Evolutionary conservation across 2,797 vertebrate genomes (phyloP).

Genomic region (Cuculus canorus): DNA sequence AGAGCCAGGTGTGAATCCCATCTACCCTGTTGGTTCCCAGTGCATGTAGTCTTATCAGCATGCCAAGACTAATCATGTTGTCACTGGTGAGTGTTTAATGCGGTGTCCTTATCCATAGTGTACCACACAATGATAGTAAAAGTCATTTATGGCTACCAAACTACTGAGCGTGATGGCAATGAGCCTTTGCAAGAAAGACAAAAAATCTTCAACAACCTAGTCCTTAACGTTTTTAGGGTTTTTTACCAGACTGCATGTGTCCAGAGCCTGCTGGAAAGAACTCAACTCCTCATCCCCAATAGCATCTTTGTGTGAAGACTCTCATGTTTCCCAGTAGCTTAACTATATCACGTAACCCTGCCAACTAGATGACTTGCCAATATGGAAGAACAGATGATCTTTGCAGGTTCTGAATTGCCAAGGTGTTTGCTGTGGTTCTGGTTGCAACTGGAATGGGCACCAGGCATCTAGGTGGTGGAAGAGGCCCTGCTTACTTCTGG

Average conservation of each 20-base stretch:
- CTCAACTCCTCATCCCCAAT: neutral
- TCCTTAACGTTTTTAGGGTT: neutral
- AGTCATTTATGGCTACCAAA: neutral
- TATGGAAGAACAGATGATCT: neutral
- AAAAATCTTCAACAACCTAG: neutral
- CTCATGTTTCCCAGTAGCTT: neutral
- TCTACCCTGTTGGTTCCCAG: rapidly evolving
- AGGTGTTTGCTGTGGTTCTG: neutral
- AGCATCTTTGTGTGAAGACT: neutral
- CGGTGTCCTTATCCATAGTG: neutral
- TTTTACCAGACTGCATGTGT: rapidly evolving
- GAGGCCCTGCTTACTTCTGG: neutral
- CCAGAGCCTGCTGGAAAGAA: neutral
- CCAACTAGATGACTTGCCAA: neutral
- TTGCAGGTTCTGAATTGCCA: neutral
- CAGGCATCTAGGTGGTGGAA: neutral
- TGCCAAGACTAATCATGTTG: neutral
- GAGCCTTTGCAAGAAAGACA: neutral
- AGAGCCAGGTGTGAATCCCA: rapidly evolving
- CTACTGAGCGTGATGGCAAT: neutral
- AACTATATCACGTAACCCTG: neutral
- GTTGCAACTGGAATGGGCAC: neutral
- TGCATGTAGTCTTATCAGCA: rapidly evolving
- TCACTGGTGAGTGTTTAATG: neutral
- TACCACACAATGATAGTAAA: neutral